These are phyloP conservation scores for Cephus pygmeus DNA, from an alignment of 2,888 invertebrate genomes.

Conservation along the genomic window DNA sequence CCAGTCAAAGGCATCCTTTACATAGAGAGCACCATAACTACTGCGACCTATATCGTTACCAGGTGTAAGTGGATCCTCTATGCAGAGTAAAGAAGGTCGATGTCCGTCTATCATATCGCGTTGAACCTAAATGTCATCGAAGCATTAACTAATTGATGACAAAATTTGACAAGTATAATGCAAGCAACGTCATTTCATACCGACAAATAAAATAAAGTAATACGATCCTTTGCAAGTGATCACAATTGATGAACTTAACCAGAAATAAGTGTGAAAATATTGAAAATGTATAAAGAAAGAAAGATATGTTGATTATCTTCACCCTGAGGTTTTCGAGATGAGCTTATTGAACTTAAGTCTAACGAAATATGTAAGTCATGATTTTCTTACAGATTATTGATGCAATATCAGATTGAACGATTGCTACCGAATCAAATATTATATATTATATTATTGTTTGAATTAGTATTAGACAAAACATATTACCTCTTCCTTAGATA, in stretches of 20 bases:
- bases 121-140: slow-evolving; percentile 71
- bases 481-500: slow-evolving; percentile 87
- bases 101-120: slow-evolving; percentile 95
- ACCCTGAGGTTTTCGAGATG: neutral
- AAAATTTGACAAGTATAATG: slow-evolving; percentile 4
- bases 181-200: neutral
- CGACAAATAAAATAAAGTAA: neutral
- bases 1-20: slow-evolving; percentile 95
- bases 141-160: neutral
- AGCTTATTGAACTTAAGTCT: slow-evolving; percentile 5
- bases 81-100: slow-evolving; percentile 92
- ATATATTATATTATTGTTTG: neutral
- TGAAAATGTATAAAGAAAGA: neutral
- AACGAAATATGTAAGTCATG: slow-evolving; percentile 12
- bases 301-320: neutral
- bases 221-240: neutral
- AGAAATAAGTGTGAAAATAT: neutral
- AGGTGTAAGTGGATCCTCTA: slow-evolving; percentile 96
- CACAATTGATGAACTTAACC: neutral
- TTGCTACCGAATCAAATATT: neutral
- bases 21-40: slow-evolving; percentile 92
- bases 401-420: neutral
- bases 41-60: slow-evolving; percentile 98
- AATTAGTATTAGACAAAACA: neutral
- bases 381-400: slow-evolving; percentile 13